Evolutionary conservation across 2,113 vertebrate genomes (phyloP), one percentile per base, ranked within the genome.

Genomic region (Ctenodactylus gundi): DNA sequence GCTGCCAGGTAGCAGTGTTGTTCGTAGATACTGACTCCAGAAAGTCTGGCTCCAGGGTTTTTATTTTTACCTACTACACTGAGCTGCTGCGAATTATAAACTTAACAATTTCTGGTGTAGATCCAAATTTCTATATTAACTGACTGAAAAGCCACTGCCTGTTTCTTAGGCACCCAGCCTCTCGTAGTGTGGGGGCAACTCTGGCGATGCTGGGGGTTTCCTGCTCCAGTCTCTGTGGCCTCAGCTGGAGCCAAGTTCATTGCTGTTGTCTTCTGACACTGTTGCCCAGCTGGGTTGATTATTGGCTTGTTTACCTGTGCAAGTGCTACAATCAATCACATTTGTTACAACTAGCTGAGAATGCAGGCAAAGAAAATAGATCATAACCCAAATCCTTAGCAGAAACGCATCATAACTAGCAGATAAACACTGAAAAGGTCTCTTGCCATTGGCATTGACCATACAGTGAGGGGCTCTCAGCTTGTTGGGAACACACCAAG

Each of bases 141-240:
- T 57, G 27, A 36, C 34, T 39, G 10, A 41, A 3, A 27, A 49
- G 62, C 4, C 84, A 39, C 29, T 72, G 51, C 57, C 36, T 62
- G 3, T 15, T 3, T 64, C 3, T 25, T 51, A 55, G 7, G n/a
- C 46, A 51, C 1, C 39, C 31, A 12, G 13, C 20, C n/a, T 75
- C n/a, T 75, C 65, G 34, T 25, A 64, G 75, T 70, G 44, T 4
- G 0, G 4, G 36, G 23, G 39, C 34, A 68, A 3, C 4, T 83
- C 44, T 53, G 8, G 13, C 21, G 58, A 44, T 13, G 0, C 44
- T 7, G 2, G 34, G 7, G 0, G 4, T 21, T 1, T 36, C 25
- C n/a, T 72, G 15, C 1, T 44, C 8, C 1, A 1, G 29, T 89
- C 34, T 73, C 13, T 29, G 39, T 2, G 39, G 39, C 9, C 31